These are phyloP conservation scores for Spinibarbus caldwelli DNA, from an alignment of 2,797 vertebrate species.

Conservation along the genomic window DNA sequence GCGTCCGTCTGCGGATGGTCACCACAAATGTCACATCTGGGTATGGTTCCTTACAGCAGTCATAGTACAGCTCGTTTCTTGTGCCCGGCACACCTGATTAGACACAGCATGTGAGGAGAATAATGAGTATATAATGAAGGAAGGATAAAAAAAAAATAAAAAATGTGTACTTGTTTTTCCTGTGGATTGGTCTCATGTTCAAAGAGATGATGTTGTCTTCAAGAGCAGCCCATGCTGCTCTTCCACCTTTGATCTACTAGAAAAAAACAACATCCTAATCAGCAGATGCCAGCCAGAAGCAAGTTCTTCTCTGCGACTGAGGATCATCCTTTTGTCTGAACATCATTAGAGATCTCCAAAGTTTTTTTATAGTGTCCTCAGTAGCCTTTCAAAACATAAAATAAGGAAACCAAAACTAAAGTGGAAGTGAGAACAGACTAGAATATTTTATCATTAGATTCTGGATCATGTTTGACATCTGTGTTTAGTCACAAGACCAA, in stretches of 20 bases:
- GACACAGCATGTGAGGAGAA: not conserved
- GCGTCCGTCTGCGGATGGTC: slow-evolving; percentile 80
- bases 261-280: slow-evolving; percentile 27
- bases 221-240: not conserved
- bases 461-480: not conserved
- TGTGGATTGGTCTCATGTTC: not conserved
- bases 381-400: slow-evolving; percentile 6
- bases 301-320: not conserved
- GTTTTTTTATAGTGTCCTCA: not conserved
- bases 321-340: not conserved
- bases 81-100: slow-evolving; percentile 76
- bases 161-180: not conserved
- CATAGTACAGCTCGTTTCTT: slow-evolving; percentile 77
- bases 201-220: slow-evolving; percentile 34
- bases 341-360: slow-evolving; percentile 2
- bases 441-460: not conserved
- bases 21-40: slow-evolving; percentile 81
- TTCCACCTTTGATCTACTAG: slow-evolving; percentile 40
- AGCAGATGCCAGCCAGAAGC: slow-evolving; percentile 19
- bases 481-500: not conserved
- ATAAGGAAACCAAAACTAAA: not conserved
- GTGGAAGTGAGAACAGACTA: not conserved
- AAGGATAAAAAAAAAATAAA: no score
- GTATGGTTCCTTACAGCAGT: slow-evolving; percentile 84
- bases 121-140: not conserved